Evolutionary conservation across 2,888 invertebrate genomes (phyloP).

Genomic region (Agrochola macilenta): DNA sequence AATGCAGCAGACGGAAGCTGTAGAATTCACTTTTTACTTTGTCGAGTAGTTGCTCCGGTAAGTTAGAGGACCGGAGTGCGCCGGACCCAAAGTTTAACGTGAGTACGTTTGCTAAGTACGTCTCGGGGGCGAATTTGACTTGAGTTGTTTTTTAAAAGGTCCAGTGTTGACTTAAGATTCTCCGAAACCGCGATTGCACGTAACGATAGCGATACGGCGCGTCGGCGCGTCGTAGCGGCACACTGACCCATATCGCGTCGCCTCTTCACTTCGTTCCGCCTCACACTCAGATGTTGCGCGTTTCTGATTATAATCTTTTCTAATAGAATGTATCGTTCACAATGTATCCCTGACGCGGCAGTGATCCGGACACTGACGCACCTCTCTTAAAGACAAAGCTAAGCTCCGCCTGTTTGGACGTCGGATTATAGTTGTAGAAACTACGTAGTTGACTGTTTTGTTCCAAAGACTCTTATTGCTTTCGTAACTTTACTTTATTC

Average conservation of each 20-base stretch:
- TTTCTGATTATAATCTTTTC: conserved; percentile 23
- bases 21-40: conserved; percentile 43
- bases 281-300: not conserved
- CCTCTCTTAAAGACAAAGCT: conserved; percentile 29
- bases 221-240: not conserved
- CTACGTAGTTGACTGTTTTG: conserved; percentile 2
- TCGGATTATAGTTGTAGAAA: conserved; percentile 2
- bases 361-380: conserved; percentile 12
- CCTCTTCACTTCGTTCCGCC: conserved; percentile 26
- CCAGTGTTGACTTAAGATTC: not conserved
- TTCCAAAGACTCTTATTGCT: conserved; percentile 12
- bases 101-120: conserved; percentile 11
- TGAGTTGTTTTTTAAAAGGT: conserved; percentile 17
- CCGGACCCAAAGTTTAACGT: conserved; percentile 21
- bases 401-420: conserved; percentile 1
- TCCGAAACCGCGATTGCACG: not conserved
- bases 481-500: not conserved
- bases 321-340: conserved; percentile 31
- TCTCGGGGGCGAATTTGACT: not conserved
- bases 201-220: not conserved
- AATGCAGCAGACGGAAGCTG: conserved; percentile 37
- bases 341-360: conserved; percentile 38
- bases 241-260: conserved; percentile 17
- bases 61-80: conserved; percentile 10
- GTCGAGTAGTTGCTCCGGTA: conserved; percentile 18